Base-by-base conservation (phyloP, 1,140 invertebrate genomes). In the Bombus waltoni region DNA sequence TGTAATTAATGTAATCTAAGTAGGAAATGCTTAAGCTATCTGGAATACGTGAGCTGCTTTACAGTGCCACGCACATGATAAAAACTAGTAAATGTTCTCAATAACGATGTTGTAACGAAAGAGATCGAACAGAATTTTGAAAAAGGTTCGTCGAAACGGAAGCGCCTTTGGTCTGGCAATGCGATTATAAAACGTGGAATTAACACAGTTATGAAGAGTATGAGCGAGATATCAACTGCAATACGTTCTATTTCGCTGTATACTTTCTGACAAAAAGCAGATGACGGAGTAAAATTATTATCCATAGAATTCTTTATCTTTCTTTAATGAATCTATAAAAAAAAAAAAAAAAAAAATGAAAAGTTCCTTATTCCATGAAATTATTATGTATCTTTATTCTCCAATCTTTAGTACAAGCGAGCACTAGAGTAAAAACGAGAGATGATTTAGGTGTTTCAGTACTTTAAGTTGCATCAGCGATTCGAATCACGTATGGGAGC, bases 1-100 rank as follows among this genome's bases (percentile, higher is more conserved):
- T 62, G 35, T 18, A 76, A 86, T 85, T 88, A 88, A 88, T 86
- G 81, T 40, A 89, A 89, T 89, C 88, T 86, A 84, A 53, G 65
- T 66, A 86, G 87, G 84, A 84, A 83, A 68, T 44, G 42, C 25
- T 77, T 68, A 11, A 11, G 53, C 42, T 86, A 77, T 83, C 66
- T 76, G 11, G 15, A 42, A 32, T 83, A 71, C 81, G 73, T 62
- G 53, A 87, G 68, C 65, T 35, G 53, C n/a, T 44, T 83, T 71
- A 18, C 11, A 3, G 3, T 18, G n/a, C 22, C 3, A 22, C 3
- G 1, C 11, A 15, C 0, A n/a, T 2, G 79, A 86, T 86, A 86
- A 82, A 82, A 75, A 22, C 8, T n/a, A 28, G 71, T 38, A 68
- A 53, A 42, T 53, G 42, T 44, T 28, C 8, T 25, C 0, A 25